These are phyloP conservation scores for Mus spretus DNA, from an alignment of 2,797 vertebrate species.

Conservation along the genomic window DNA sequence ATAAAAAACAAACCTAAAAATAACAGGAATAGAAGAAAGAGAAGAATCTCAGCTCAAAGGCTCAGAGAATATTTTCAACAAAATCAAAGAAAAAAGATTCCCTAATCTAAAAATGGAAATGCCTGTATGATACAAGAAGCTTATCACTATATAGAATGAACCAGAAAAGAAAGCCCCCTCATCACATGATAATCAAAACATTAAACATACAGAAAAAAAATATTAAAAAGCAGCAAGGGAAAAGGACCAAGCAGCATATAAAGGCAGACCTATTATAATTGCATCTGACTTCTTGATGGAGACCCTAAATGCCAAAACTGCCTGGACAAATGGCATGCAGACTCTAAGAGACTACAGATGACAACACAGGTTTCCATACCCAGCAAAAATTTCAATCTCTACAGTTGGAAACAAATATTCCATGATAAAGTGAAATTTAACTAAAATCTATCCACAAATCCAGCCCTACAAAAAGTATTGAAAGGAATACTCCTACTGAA, in stretches of 20 bases:
- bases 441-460: background rate
- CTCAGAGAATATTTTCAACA: too few relatives aligned
- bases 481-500: background rate
- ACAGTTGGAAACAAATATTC: background rate
- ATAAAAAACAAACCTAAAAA: too few relatives aligned
- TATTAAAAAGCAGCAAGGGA: too few relatives aligned
- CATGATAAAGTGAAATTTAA: background rate
- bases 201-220: too few relatives aligned
- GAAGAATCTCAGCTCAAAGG: too few relatives aligned
- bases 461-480: background rate
- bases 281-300: background rate
- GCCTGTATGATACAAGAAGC: too few relatives aligned
- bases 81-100: too few relatives aligned
- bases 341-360: background rate
- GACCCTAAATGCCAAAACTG: background rate
- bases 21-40: too few relatives aligned
- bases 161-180: too few relatives aligned
- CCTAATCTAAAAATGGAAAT: too few relatives aligned
- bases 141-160: too few relatives aligned
- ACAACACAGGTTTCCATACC: background rate
- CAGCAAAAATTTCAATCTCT: background rate
- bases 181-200: too few relatives aligned
- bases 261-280: background rate
- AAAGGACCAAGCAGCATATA: background rate
- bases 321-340: background rate